Conservation (phyloP, 2,888 invertebrate species). For the Mimumesa dahlbomi region DNA sequence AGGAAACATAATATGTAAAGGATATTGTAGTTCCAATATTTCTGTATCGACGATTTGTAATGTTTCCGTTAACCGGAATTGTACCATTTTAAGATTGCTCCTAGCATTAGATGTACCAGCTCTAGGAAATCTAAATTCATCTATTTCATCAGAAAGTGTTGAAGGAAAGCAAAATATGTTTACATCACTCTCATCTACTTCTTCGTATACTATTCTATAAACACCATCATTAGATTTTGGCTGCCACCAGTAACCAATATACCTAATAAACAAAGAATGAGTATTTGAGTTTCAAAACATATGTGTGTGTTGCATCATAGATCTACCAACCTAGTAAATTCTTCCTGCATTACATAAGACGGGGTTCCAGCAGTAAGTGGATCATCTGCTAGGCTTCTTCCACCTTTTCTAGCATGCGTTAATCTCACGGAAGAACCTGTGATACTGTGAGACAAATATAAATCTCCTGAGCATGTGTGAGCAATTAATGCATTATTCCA, state of each 20-base stretch:
- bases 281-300: background rate
- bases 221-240: constrained; percentile 88
- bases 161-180: constrained; percentile 94
- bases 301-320: background rate
- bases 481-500: constrained; percentile 90
- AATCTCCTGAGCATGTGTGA: constrained; percentile 93
- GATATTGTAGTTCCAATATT: constrained; percentile 88
- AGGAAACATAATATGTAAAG: constrained; percentile 90
- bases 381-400: constrained; percentile 88
- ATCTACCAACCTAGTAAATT: constrained; percentile 84
- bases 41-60: constrained; percentile 88
- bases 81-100: constrained; percentile 92
- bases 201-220: constrained; percentile 92
- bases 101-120: constrained; percentile 95
- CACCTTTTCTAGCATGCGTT: constrained; percentile 87
- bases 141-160: constrained; percentile 89
- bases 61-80: constrained; percentile 85
- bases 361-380: constrained; percentile 96
- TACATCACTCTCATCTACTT: constrained; percentile 94
- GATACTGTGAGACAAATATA: constrained; percentile 90
- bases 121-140: constrained; percentile 93
- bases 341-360: constrained; percentile 99
- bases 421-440: constrained; percentile 87
- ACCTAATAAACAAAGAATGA: constrained; percentile 77
- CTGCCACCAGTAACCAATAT: constrained; percentile 99